Evolutionary conservation across 2,888 invertebrate genomes (phyloP), one percentile per base, ranked within the genome.

Genomic region (Chloroclystis v-ata): DNA sequence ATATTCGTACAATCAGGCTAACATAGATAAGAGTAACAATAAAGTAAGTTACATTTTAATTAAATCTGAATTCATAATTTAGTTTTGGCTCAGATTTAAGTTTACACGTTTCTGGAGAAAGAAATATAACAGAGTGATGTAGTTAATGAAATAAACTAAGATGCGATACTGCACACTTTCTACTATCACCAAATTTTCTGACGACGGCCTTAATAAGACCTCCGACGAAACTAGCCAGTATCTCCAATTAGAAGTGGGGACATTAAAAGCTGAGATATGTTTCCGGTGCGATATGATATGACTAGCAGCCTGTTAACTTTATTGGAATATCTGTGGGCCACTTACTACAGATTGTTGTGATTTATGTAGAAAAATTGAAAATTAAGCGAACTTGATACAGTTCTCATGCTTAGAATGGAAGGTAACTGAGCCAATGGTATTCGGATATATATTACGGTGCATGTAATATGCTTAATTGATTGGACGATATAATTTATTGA

Each of bases 211-310:
- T 57, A 56, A 56, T 57, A 57, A 59, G 49, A 41, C 65, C 62
- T 61, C 55, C 32, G 16, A 38, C 57, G 60, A 37, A 59, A 35
- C 44, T 42, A 57, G n/a, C n/a, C n/a, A n/a, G 61, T 65, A 61
- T 67, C 65, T 63, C 71, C 70, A 75, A 78, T 76, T 74, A 78
- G 69, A 67, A 43, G 52, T 43, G 47, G 56, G 43, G 63, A 72
- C 72, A 75, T 78, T 75, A 75, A 67, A 62, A 63, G 57, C 63
- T 71, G 69, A 78, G 69, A 72, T 73, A 78, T 79, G 76, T 73
- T 72, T 81, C 81, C 80, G 78, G 80, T 78, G 78, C 69, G 65
- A 71, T 78, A 78, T 77, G 76, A 66, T 65, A 55, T 56, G 52
- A 54, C 54, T 52, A 55, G 9, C 49, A 52, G 51, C 49, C 54